Base-by-base conservation (phyloP, 2,888 invertebrate genomes). In the Ashinkailepas kermadecensis region DNA sequence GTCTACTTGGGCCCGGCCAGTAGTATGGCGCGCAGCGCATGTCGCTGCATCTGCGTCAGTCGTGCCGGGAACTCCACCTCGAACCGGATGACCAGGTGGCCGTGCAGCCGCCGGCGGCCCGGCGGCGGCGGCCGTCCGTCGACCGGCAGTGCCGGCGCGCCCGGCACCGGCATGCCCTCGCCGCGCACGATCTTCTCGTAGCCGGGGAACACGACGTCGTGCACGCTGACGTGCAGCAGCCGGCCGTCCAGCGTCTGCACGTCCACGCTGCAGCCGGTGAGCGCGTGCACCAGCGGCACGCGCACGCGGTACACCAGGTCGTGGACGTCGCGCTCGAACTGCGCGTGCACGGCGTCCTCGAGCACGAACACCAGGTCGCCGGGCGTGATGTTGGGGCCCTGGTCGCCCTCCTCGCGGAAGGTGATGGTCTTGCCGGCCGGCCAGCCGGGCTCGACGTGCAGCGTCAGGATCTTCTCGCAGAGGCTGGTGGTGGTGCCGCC, bases 391-490 rank as follows among this genome's bases (percentile, higher is more conserved):
- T 92, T 91, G 0, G 93, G 92, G 57, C 92, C 91, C 85, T 93
- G 92, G 87, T 95, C 94, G 0, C 95, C 94, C 87, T 93, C 93
- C 86, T 93, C 92, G 59, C 91, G 91, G 86, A 94, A 94, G 83
- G 89, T 88, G 79, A 93, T 91, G 86, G 92, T 91, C 0, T 93
- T 93, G 15, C 92, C 92, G 0, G 91, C 88, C 81, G 91, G 91
- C 78, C 93, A 90, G 0, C 95, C 95, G 0, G 93, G 92, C 83
- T 91, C 91, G 80, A 95, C 91, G 0, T 91, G 91, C 81, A 95
- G 90, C 10, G 91, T 91, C 1, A 95, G 88, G 1, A 93, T 92
- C 86, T 93, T 93, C 86, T 94, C 93, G 74, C 88, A 86, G 6
- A 91, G 87, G 86, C 91, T 92, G 10, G 92, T 89, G 78, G 89